Evolutionary conservation across 2,888 invertebrate genomes (phyloP).

Genomic region (Meiosimyza platycephala): DNA sequence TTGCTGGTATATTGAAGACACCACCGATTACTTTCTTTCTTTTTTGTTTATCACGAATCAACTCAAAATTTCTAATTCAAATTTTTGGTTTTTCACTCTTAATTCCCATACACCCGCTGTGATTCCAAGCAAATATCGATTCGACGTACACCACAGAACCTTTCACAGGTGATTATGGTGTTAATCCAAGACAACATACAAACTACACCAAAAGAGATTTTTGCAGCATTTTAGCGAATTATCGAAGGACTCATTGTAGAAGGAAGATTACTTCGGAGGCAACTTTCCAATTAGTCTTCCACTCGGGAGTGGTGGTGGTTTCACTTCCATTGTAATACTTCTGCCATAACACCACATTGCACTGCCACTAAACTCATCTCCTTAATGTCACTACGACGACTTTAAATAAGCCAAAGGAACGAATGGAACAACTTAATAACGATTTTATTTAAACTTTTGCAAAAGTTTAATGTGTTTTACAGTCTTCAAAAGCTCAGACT

Average conservation of each 20-base stretch:
- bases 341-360: not conserved
- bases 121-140: not conserved
- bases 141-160: constrained; percentile 8
- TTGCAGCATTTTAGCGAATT: not conserved
- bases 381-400: too few relatives aligned
- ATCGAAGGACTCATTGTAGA: constrained; percentile 6
- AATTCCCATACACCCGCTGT: not conserved
- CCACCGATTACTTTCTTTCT: not conserved
- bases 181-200: not conserved
- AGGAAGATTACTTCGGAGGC: not conserved
- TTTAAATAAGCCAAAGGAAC: too few relatives aligned
- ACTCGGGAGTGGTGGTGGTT: constrained; percentile 19
- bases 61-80: not conserved
- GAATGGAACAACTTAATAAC: too few relatives aligned
- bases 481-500: too few relatives aligned
- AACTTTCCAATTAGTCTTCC: constrained; percentile 36
- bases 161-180: constrained; percentile 9
- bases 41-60: not conserved
- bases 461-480: too few relatives aligned
- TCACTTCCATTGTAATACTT: constrained; percentile 37
- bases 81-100: too few relatives aligned
- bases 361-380: too few relatives aligned
- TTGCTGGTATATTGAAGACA: too few relatives aligned
- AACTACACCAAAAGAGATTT: constrained; percentile 6
- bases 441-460: too few relatives aligned